Evolutionary conservation across 2,888 invertebrate species (phyloP), one percentile per base, ranked within the genome.

Genomic region (Ochropleura leucogaster): DNA sequence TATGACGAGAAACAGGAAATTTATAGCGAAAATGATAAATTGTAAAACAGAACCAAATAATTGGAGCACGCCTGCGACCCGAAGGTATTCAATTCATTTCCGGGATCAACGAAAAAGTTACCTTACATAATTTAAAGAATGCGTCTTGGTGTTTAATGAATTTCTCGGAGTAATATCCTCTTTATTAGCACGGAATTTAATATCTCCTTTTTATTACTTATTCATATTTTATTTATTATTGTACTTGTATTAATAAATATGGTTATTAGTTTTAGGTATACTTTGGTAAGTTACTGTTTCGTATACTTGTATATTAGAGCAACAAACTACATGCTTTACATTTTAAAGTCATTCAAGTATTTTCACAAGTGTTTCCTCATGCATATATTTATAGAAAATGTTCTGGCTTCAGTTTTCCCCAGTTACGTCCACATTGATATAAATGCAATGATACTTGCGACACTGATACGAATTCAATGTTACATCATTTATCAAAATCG

Each of bases 401-500:
- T 72, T 67, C 47, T 60, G 53, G 20, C 75, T 60, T 60, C 68
- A 46, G 81, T 80, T 70, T 75, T 80, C 81, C 81, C 84, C 18
- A 68, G 84, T 40, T 84, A 30, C 44, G 9, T 57, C 65, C 60
- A 44, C 64, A 60, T 70, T 70, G 80, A 81, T 81, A 74, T 59
- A 68, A 74, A 81, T 84, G 81, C 76, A 80, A 81, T 74, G 81
- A 80, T 47, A 81, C 81, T 67, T 60, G 64, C 55, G 84, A 74
- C 60, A 51, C 84, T 80, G 84, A 81, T 81, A 75, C 76, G 67
- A 70, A 75, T 80, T 70, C 81, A 81, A 84, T 84, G 81, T 62
- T 53, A 81, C 42, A 55, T 75, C 81, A 70, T 81, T 81, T 81
- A 80, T 81, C 80, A 81, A 80, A 69, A 80, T 60, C 69, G 44